Percentiles rank a stretch among this genome's conserved stretches.
Evolutionary conservation across 2,888 invertebrate species (phyloP).

Genomic region (Polymixis lichenea): DNA sequence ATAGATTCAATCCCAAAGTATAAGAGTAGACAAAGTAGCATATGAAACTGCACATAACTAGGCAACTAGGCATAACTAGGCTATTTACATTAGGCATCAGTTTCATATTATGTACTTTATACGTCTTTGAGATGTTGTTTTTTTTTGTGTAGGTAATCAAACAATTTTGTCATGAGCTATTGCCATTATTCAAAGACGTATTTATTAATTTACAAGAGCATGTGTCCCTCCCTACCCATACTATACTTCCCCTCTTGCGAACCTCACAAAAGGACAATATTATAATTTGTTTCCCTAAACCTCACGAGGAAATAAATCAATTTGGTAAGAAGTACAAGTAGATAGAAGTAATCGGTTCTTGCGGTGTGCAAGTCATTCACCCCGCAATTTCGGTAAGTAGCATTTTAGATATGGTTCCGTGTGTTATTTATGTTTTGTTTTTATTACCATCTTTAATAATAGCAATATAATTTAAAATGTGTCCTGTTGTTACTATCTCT

Average conservation of each 20-base stretch:
- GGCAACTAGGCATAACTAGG: too few species aligned
- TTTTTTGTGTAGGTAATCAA: background rate
- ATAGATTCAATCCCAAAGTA: too few species aligned
- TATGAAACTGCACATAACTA: too few species aligned
- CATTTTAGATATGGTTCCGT: slow-evolving; percentile 26
- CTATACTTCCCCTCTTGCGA: background rate
- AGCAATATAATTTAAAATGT: slow-evolving; percentile 29
- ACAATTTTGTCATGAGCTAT: background rate
- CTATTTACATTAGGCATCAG: too few species aligned
- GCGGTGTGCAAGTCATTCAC: slow-evolving; percentile 47
- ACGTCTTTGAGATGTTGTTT: too few species aligned
- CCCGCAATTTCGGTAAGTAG: slow-evolving; percentile 57
- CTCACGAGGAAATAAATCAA: slow-evolving; percentile 62
- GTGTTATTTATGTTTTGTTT: slow-evolving; percentile 31
- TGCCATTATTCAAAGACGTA: background rate
- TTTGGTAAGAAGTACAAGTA: slow-evolving; percentile 51
- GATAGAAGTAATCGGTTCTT: slow-evolving; percentile 47
- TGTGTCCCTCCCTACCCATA: background rate
- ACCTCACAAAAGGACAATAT: slow-evolving; percentile 37
- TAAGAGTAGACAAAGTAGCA: too few species aligned
- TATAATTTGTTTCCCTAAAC: slow-evolving; percentile 40
- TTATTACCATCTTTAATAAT: slow-evolving; percentile 5
- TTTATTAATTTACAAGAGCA: background rate
- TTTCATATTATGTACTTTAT: too few species aligned
- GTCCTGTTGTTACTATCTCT: background rate